These are phyloP conservation scores for Scaptomyza cyrtandrae DNA, from an alignment of 2,888 invertebrate species.

Conservation along the genomic window DNA sequence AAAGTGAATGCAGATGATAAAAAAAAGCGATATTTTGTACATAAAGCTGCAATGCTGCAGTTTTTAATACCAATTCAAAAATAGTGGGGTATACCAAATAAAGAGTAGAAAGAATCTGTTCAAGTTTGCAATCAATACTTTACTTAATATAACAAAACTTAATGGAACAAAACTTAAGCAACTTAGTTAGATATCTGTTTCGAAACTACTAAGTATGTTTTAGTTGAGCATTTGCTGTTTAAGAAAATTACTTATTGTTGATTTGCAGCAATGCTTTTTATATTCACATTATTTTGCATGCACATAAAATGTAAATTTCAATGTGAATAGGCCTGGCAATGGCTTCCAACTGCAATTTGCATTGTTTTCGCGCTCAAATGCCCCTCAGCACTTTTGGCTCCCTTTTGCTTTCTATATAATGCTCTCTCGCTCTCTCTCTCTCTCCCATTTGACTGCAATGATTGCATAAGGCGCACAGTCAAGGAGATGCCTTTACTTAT, in stretches of 20 bases:
- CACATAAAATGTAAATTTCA: slow-evolving; percentile 70
- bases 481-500: slow-evolving; percentile 42
- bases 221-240: background rate
- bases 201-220: background rate
- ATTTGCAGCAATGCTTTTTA: slow-evolving; percentile 47
- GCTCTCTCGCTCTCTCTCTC: slow-evolving; percentile 4
- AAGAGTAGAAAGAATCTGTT: no score
- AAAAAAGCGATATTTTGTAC: slow-evolving; percentile 27
- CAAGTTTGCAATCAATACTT: no score
- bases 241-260: slow-evolving; percentile 55
- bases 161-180: no score
- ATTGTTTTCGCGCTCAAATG: slow-evolving; percentile 71
- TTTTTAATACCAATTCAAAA: slow-evolving; percentile 29
- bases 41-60: slow-evolving; percentile 66
- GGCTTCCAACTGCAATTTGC: slow-evolving; percentile 64
- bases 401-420: slow-evolving; percentile 13
- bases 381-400: slow-evolving; percentile 36
- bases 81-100: background rate
- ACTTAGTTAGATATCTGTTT: no score
- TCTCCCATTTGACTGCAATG: slow-evolving; percentile 57
- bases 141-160: no score
- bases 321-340: slow-evolving; percentile 69
- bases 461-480: slow-evolving; percentile 64
- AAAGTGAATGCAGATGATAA: slow-evolving; percentile 25
- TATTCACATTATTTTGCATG: slow-evolving; percentile 38